A percentile compares a stretch with the other conserved stretches of the same genome.
Evolutionary conservation across 1,140 invertebrate genomes (phyloP).

Genomic region (Magallana gigas): DNA sequence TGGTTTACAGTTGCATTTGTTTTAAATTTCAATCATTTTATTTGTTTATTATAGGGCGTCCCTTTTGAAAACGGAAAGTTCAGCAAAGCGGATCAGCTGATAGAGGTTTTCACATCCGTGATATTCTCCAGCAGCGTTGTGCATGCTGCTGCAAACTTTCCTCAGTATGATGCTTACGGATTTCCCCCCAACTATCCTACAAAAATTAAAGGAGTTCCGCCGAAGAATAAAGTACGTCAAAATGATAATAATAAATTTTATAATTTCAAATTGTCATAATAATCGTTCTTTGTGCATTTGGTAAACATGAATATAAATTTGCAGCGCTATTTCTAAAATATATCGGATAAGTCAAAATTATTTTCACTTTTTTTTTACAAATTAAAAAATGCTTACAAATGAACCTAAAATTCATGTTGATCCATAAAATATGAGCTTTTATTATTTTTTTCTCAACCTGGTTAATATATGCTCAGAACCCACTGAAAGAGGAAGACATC

Average conservation of each 20-base stretch:
- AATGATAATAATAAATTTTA: no score
- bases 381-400: no score
- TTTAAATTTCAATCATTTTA: no score
- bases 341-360: no score
- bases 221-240: slow-evolving; percentile 77
- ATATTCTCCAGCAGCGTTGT: slow-evolving; percentile 78
- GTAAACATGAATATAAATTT: no score
- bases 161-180: slow-evolving; percentile 74
- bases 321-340: no score
- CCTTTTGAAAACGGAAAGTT: slow-evolving; percentile 69
- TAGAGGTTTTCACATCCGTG: slow-evolving; percentile 72
- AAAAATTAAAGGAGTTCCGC: slow-evolving; percentile 75
- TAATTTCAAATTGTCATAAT: no score
- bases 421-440: no score
- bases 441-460: no score
- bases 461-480: slow-evolving; percentile 11
- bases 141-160: slow-evolving; percentile 79
- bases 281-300: no score
- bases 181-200: slow-evolving; percentile 80
- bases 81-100: slow-evolving; percentile 68
- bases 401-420: no score
- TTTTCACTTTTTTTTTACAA: no score
- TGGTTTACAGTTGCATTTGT: background rate
- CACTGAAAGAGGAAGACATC: slow-evolving; percentile 72
- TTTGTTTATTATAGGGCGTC: slow-evolving; percentile 46